Evolutionary conservation across 2,888 invertebrate genomes (phyloP), one percentile per base, ranked within the genome.

Genomic region (Eulithis prunata): DNA sequence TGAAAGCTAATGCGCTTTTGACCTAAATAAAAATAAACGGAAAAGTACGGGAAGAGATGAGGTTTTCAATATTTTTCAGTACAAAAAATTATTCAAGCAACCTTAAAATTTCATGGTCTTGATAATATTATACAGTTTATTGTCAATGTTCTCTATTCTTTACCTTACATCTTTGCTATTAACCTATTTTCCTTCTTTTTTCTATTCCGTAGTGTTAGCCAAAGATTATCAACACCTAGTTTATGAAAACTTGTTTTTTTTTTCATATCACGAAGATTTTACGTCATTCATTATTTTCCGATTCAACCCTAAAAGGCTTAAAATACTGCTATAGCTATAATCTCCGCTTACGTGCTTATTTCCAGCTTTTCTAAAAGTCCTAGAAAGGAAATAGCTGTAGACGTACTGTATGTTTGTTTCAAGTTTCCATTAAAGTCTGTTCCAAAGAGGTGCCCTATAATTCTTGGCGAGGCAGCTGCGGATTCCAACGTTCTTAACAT

Each of bases 361-460:
- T 64, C 74, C 71, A 52, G 51, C 53, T 47, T 60, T 67, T 73
- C 76, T 75, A 75, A 81, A 82, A 79, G 66, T 76, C 71, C 62
- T 74, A 72, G 67, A 71, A 74, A 76, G 80, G 75, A 82, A 82
- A 83, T 79, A 74, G 74, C 70, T 74, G 75, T 68, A 83, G 80
- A 84, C 81, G 77, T 75, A 74, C 76, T 73, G 76, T 76, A 74
- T 71, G 76, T 77, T 78, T 77, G 74, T 75, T 78, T 72, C 75
- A 76, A 81, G 81, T 79, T 81, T 78, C 78, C 77, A 82, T 81
- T 83, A 77, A 73, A 79, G 76, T 75, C 69, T 72, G 75, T 68
- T 77, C 71, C 71, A 78, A 81, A 81, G 80, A 80, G 77, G 77
- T 80, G 74, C 72, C 76, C 73, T 76, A 76, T 71, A 76, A 78